Evolutionary conservation across 2,113 vertebrate species (phyloP).

Genomic region (Amblyornis subalaris): DNA sequence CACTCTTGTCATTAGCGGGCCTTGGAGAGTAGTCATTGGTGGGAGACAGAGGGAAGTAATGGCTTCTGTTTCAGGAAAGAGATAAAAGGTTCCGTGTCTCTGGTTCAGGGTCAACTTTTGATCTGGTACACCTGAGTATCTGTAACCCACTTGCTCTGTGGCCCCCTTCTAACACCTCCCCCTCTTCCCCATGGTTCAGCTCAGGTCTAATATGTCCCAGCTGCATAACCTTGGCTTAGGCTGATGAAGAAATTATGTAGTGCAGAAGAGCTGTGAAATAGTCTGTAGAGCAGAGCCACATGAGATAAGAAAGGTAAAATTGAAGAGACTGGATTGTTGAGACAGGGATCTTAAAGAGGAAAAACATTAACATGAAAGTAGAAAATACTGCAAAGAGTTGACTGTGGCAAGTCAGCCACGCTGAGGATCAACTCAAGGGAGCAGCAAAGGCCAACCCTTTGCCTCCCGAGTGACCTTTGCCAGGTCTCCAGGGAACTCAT

Average conservation of each 20-base stretch:
- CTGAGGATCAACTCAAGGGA: not conserved
- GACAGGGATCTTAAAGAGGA: not conserved
- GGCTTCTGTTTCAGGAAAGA: not conserved
- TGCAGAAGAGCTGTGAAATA: not conserved
- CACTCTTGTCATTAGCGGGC: not conserved
- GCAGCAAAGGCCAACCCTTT: not conserved
- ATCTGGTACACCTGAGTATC: not conserved
- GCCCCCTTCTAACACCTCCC: accelerated
- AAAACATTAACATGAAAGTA: not conserved
- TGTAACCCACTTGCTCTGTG: not conserved
- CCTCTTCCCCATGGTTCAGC: not conserved
- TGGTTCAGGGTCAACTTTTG: not conserved
- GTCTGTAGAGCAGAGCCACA: not conserved
- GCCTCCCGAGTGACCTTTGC: not conserved
- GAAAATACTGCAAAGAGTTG: not conserved
- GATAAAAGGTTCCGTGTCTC: not conserved
- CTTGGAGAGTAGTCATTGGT: not conserved
- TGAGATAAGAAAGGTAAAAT: not conserved
- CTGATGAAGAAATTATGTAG: not conserved
- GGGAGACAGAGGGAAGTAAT: not conserved
- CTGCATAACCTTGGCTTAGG: not conserved
- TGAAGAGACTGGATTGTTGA: not conserved
- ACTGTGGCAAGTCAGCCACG: not conserved
- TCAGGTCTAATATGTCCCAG: not conserved
- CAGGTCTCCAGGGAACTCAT: not conserved